Evolutionary conservation across 2,888 invertebrate genomes (phyloP), one percentile per base, ranked within the genome.

Genomic region (Hirudinaria manillensis): DNA sequence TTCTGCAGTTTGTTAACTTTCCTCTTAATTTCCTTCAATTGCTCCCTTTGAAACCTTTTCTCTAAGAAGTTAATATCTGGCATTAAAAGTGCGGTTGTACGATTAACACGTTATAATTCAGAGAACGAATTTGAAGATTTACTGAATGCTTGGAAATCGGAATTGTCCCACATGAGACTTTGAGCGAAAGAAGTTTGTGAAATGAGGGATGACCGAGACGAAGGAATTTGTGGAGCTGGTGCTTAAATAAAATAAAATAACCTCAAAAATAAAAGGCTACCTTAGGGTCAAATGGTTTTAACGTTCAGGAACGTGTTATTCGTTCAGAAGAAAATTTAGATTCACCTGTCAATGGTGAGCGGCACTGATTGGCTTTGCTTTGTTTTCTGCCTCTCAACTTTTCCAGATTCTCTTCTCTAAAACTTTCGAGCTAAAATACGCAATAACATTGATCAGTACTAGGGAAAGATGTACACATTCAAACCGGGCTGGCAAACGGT

Each of bases 51-150:
- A 32, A n/a, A 34, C n/a, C 34, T 68, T 34, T 34, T 68, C 32
- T 34, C 36, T 68, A 68, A 34, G 36, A 36, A 68, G 36, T 68
- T 68, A 32, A 68, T 2, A 68, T 68, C 68, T 68, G 68, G 36
- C 32, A 13, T 34, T 68, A 68, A 68, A 68, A 68, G 34, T 68
- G 21, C 10, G 45, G 45, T 45, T 45, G 45, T 45, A 45, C 45
- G 13, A 16, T 6, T 45, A 45, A 45, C 45, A 7, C 16, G 45
- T 3, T 10, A 10, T 10, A 4, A 45, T 16, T n/a, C n/a, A n/a
- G n/a, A n/a, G n/a, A n/a, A n/a, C n/a, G n/a, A n/a, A n/a, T n/a
- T n/a, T n/a, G 10, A 7, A 61, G n/a, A 61, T 6, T 61, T 61
- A 61, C 61, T 29, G 61, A 61, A 27, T 16, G 61, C 19, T 61